Evolutionary conservation across 2,113 vertebrate species (phyloP), one percentile per base, ranked within the genome.

Genomic region (Phyllopteryx taeniolatus): DNA sequence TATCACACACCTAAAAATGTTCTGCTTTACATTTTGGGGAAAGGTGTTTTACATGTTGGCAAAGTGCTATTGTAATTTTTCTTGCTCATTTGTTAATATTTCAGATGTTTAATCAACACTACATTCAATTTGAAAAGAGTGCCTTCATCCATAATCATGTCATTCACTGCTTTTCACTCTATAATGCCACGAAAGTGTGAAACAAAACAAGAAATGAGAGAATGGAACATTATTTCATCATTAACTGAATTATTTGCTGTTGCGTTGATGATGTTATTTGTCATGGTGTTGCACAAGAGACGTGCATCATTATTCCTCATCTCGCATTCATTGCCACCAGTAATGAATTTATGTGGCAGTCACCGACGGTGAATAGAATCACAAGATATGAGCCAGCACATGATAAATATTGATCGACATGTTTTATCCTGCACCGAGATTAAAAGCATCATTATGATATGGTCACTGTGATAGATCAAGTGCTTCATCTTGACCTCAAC

Each of bases 191-290:
- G 27, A 6, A 60, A 15, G 57, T 33, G 57, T 60, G 57, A 60
- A 60, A 33, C 27, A 22, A 57, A 57, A 10, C 22, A 12, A 11
- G n/a, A 57, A 60, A 33, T 17, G 57, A 33, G 27, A 71, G 64
- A 60, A 74, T n/a, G 67, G 19, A 79, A 20, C 44, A 46, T 11
- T 43, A 75, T 63, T 67, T 44, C 39, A 71, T 78, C 22, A 70
- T 73, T 68, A 75, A 35, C 27, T 15, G 43, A 67, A 56, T 73
- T 46, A 70, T 68, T 63, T 53, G 35, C 63, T 3, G 33, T 80
- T 81, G 64, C 68, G 74, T 56, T 74, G 71, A 76, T 85, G 74
- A 73, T 60, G 46, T 47, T 54, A 43, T 49, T 68, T 71, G 71
- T 84, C 78, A 76, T 13, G 57, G 39, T 78, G 72, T 77, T 51